Percentiles rank a stretch among this genome's conserved stretches.
Conservation (phyloP, 2,888 invertebrate genomes). For the Mallateleia sp. region DNA sequence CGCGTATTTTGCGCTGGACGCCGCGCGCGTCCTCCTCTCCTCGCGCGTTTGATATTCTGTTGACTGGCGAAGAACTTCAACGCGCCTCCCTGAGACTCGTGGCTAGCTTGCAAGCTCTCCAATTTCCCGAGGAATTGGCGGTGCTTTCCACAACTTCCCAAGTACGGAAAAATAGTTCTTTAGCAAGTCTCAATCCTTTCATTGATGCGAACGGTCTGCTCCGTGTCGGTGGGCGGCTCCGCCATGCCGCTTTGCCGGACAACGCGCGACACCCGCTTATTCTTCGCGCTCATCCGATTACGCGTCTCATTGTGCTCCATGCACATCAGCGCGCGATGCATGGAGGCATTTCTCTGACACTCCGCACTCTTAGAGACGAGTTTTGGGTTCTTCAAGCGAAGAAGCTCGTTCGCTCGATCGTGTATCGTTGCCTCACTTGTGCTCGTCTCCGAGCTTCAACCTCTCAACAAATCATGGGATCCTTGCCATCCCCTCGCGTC, state of each 20-base stretch:
- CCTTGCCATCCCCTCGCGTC: neutral
- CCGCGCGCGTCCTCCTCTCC: no score
- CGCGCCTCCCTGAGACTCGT: no score
- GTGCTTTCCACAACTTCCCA: no score
- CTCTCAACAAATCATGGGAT: slow-evolving; percentile 7
- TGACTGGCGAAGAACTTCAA: no score
- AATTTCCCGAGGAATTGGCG: no score
- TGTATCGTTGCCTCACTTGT: neutral
- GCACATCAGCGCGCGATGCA: neutral
- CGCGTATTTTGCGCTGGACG: neutral
- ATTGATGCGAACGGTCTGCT: no score
- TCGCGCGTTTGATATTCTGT: no score
- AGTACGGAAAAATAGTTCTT: no score
- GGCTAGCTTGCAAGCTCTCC: no score
- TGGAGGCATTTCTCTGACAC: neutral
- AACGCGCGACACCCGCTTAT: no score
- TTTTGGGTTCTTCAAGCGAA: neutral
- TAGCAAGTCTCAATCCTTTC: no score
- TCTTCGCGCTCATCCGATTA: neutral
- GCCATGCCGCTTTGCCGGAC: neutral
- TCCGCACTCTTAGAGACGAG: neutral
- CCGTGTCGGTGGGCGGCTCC: neutral
- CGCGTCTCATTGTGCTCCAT: neutral
- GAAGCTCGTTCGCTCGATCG: neutral
- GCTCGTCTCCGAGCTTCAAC: no score